A percentile compares a stretch with the other conserved stretches of the same genome.
These are phyloP conservation scores for Meghimatium bilineatum DNA, from an alignment of 2,888 invertebrate genomes.

Conservation along the genomic window DNA sequence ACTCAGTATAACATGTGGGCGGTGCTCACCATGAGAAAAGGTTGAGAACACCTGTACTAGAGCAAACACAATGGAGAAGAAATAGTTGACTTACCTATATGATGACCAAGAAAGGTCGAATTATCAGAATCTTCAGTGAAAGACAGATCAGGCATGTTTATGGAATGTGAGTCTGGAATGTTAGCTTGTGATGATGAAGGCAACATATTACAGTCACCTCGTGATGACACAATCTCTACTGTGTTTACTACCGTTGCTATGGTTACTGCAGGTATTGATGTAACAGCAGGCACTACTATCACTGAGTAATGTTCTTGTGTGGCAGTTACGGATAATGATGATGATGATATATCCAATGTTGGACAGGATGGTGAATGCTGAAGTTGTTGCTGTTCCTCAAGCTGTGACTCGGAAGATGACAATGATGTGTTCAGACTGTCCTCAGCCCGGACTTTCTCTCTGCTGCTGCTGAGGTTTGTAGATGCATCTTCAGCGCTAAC, in stretches of 20 bases:
- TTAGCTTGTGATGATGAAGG: neutral
- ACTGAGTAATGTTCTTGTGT: neutral
- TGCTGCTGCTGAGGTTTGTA: neutral
- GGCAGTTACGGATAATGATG: neutral
- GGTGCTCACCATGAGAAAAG: no score
- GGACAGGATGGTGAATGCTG: neutral
- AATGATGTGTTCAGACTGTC: neutral
- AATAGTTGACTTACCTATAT: neutral
- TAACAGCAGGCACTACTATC: neutral
- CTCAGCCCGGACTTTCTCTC: neutral
- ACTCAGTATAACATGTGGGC: no score
- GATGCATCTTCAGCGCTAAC: constrained; percentile 6
- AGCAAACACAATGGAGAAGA: neutral
- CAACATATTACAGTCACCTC: neutral
- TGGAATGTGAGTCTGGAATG: constrained; percentile 24
- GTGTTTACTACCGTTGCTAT: neutral
- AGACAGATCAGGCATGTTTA: neutral
- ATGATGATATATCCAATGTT: neutral
- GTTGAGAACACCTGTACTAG: no score
- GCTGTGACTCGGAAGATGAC: neutral
- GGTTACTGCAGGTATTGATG: neutral
- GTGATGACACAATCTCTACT: neutral
- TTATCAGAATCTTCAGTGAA: neutral
- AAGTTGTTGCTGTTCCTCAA: neutral
- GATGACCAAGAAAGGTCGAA: neutral